phyloP scores from a whole-genome alignment of 1,140 invertebrate genomes.

The Atta cephalotes region DNA sequence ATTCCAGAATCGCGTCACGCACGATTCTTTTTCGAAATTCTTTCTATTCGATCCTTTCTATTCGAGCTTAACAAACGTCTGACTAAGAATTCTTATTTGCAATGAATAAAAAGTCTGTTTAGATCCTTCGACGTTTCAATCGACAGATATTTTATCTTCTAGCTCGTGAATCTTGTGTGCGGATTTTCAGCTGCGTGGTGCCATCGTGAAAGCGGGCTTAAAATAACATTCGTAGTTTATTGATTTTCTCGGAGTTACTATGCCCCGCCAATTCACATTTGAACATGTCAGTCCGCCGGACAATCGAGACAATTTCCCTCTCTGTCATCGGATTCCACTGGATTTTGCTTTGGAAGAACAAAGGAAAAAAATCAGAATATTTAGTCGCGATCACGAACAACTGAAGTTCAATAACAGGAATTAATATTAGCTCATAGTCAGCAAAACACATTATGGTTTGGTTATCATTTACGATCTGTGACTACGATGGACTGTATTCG shows the following conservation, averaged over 20 bases:
- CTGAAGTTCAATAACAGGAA: not conserved
- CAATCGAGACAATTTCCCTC: constrained; percentile 15
- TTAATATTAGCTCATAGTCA: not conserved
- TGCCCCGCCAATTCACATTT: constrained; percentile 44
- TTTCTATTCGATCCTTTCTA: not conserved
- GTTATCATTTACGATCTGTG: not conserved
- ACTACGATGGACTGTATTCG: not conserved
- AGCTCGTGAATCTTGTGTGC: not conserved
- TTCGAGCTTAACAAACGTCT: not conserved
- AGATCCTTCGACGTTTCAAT: not conserved
- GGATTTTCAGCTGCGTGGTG: constrained; percentile 40
- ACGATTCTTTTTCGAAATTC: not conserved
- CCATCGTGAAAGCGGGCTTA: constrained; percentile 46
- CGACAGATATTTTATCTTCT: not conserved
- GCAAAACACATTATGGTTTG: not conserved
- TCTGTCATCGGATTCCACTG: not conserved
- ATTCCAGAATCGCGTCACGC: not conserved
- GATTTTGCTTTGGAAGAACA: not conserved
- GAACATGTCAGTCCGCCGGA: constrained; percentile 19
- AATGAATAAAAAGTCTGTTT: not conserved
- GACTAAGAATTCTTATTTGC: too few relatives aligned
- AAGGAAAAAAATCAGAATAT: not conserved
- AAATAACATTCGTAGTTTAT: constrained; percentile 64
- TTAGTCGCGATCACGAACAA: not conserved
- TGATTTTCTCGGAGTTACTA: constrained; percentile 48